phyloP scores from a whole-genome alignment of 1,140 invertebrate genomes.

The Kradibia gibbosae region DNA sequence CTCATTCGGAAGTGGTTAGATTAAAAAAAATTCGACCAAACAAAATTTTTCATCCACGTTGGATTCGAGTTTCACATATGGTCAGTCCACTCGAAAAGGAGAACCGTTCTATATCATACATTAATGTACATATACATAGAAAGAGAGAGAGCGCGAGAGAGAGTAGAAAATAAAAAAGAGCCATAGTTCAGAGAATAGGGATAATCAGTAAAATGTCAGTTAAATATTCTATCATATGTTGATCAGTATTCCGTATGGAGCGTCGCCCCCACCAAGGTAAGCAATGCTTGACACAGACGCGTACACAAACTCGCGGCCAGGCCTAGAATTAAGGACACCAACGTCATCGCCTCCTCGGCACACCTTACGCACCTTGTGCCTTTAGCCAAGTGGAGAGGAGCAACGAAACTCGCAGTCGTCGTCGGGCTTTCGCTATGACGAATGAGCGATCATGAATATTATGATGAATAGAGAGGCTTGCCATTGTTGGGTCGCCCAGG shows the following conservation, averaged over 20 bases:
- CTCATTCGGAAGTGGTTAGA: neutral
- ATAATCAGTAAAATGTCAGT: slow-evolving; percentile 45
- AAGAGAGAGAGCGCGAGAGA: neutral
- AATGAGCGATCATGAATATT: slow-evolving; percentile 50
- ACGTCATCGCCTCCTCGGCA: neutral
- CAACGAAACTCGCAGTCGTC: neutral
- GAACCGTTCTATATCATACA: too few species aligned
- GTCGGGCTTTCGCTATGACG: slow-evolving; percentile 6
- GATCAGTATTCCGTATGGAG: slow-evolving; percentile 37
- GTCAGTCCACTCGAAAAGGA: too few species aligned
- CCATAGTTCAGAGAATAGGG: slow-evolving; percentile 37
- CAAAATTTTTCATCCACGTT: too few species aligned
- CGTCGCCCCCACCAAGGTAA: neutral
- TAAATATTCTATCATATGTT: slow-evolving; percentile 17
- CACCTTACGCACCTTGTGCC: neutral
- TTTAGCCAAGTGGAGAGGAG: neutral
- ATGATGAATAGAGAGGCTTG: slow-evolving; percentile 49
- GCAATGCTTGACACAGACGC: slow-evolving; percentile 27
- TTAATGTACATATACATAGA: too few species aligned
- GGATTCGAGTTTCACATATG: too few species aligned
- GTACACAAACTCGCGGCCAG: neutral
- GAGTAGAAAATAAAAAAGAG: neutral
- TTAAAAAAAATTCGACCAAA: too few species aligned
- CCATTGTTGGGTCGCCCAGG: slow-evolving; percentile 33
- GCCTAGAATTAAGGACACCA: slow-evolving; percentile 38